These are phyloP conservation scores for Germaria angustata DNA, from an alignment of 2,888 invertebrate genomes.

Conservation along the genomic window DNA sequence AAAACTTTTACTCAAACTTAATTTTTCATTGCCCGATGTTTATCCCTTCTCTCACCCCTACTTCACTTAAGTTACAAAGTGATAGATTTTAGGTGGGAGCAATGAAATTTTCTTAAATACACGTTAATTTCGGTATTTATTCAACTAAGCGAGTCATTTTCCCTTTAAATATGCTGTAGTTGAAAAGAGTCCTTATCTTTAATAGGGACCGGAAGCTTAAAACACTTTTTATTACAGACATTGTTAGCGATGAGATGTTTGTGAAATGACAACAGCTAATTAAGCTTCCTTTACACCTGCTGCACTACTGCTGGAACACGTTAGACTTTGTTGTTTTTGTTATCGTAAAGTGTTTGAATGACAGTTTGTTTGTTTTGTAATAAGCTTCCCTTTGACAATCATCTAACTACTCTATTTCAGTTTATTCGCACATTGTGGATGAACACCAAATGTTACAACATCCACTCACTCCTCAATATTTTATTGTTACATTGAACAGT, in stretches of 20 bases:
- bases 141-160: no score
- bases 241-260: no score
- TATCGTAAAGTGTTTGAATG: background rate
- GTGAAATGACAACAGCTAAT: constrained; percentile 35
- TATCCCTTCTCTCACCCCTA: background rate
- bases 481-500: no score
- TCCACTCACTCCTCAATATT: no score
- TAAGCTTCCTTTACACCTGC: constrained; percentile 45
- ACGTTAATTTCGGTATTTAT: no score
- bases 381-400: constrained; percentile 25
- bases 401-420: constrained; percentile 3
- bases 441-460: no score
- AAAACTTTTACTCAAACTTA: constrained; percentile 40
- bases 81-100: no score
- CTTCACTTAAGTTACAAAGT: no score
- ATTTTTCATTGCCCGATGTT: constrained; percentile 18
- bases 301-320: constrained; percentile 16
- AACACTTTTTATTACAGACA: constrained; percentile 49
- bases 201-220: constrained; percentile 7
- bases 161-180: no score
- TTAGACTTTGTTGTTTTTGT: no score
- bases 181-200: no score
- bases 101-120: constrained; percentile 6
- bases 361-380: constrained; percentile 16
- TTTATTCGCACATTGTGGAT: background rate